Percentiles rank a stretch among this genome's conserved stretches.
These are phyloP conservation scores for Bradypodion ventrale DNA, from an alignment of 2,797 vertebrate genomes.

Conservation along the genomic window DNA sequence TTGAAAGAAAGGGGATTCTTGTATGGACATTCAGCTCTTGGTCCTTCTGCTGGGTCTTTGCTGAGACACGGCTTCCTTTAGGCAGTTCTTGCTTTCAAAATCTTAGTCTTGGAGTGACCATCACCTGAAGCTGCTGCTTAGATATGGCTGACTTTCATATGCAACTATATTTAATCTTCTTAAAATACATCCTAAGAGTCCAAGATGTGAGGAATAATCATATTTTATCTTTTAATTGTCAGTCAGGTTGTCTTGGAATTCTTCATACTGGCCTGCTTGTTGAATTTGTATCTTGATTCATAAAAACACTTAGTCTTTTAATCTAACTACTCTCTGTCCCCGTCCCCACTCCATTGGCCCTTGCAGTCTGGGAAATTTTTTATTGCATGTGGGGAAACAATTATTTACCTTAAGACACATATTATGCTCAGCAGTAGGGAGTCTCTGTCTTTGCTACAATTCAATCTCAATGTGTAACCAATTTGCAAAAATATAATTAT, in stretches of 20 bases:
- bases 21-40: neutral
- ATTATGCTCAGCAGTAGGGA: slow-evolving; percentile 34
- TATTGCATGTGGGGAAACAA: slow-evolving; percentile 43
- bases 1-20: neutral
- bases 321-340: neutral
- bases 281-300: neutral
- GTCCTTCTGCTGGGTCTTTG: neutral
- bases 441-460: slow-evolving; percentile 20
- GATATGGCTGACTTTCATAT: neutral
- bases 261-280: neutral
- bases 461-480: slow-evolving; percentile 20
- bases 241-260: neutral
- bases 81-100: neutral
- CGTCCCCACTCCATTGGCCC: slow-evolving; percentile 21
- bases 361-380: slow-evolving; percentile 45
- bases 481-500: slow-evolving; percentile 42
- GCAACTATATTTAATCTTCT: neutral
- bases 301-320: slow-evolving; percentile 3
- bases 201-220: neutral
- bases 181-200: no score
- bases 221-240: neutral
- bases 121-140: neutral
- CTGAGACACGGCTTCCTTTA: neutral
- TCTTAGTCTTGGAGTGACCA: neutral
- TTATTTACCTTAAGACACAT: slow-evolving; percentile 48